Conservation (phyloP, 2,113 vertebrate species). For the Steatornis caripensis region DNA sequence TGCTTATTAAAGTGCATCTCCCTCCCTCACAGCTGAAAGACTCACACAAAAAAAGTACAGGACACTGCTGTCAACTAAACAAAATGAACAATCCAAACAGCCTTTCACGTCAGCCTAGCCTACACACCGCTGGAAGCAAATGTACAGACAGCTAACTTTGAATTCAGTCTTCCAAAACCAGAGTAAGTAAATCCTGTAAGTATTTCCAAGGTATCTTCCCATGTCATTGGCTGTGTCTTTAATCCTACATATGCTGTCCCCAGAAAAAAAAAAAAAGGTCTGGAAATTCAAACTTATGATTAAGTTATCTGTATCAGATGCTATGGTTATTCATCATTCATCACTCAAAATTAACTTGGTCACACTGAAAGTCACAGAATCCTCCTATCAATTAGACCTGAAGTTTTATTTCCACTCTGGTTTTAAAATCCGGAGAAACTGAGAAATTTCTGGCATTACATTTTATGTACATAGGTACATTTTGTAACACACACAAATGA, state of each 20-base stretch:
- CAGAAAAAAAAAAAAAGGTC: background rate
- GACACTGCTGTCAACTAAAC: background rate
- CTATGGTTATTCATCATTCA: background rate
- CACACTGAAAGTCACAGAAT: background rate
- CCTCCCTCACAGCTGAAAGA: background rate
- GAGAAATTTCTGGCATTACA: background rate
- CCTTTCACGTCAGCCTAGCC: background rate
- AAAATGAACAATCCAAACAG: background rate
- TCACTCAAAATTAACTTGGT: background rate
- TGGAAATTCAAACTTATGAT: background rate
- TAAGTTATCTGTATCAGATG: background rate
- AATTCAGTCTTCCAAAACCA: background rate
- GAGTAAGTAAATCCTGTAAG: background rate
- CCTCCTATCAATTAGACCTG: background rate
- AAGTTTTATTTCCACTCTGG: background rate
- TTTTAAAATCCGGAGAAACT: background rate
- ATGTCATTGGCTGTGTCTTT: background rate
- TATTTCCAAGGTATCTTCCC: background rate
- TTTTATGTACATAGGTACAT: background rate
- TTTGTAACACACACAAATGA: background rate
- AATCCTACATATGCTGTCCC: background rate
- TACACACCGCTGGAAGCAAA: background rate
- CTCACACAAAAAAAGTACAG: background rate
- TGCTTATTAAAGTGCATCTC: background rate
- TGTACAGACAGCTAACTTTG: background rate